Base-by-base conservation (phyloP, 2,888 invertebrate genomes). In the Tachina lurida region DNA sequence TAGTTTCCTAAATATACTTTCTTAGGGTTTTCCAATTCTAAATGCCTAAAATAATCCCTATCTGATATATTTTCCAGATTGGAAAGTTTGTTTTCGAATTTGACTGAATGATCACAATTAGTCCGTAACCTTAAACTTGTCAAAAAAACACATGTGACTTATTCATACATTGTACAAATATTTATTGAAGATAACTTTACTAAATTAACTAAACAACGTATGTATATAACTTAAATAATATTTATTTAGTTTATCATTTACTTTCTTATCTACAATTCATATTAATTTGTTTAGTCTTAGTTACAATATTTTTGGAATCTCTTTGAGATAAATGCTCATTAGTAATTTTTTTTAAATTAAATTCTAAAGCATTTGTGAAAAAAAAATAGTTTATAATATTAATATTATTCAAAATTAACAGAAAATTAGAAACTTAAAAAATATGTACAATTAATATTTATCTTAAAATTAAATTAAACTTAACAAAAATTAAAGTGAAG, bases 271-370 rank as follows among this genome's bases (percentile, higher is more conserved):
- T 47, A 22, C 15, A 19, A 12, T 31, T 31, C 31, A 31, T 31
- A 31, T 31, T 17, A 19, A 45, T 19, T 13, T 45, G 43, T 43
- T 58, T 56, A 43, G 2, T 19, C 1, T 71, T 71, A 31, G 31
- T 58, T 10, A 73, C 9, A 43, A 22, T 70, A 70, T 73, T 73
- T 47, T 49, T 76, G 65, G 67, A 77, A 68, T 77, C 67, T 76
- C 56, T 67, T 58, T 45, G 56, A 58, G 65, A 76, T 39, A 74
- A 67, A 65, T 54, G 62, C 52, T 76, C 17, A 31, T 15, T 45
- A 17, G 31, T 31, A 1, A 31, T 31, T 31, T 54, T 31, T 54
- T 45, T 63, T 12, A 2, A 52, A 49, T 52, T 54, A 5, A 47
- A 58, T n/a, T 39, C 19, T n/a, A 22, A 56, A n/a, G n/a, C 31